Evolutionary conservation across 2,888 invertebrate species (phyloP), one percentile per base, ranked within the genome.

Genomic region (Xylota segnis): DNA sequence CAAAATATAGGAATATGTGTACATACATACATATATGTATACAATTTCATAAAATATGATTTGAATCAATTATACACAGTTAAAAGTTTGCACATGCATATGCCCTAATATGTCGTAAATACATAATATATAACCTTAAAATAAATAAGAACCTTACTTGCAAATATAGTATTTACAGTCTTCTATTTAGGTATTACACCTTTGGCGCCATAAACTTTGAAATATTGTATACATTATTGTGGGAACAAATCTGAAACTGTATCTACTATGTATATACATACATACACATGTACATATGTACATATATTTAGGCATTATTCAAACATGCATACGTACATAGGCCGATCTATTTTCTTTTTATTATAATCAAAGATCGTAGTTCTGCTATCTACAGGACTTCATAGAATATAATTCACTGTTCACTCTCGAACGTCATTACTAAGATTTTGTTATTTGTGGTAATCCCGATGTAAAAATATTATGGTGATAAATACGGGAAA

Each of bases 1-100:
- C n/a, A 10, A 63, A 47, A 56, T 63, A 32, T 52, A 59, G 4
- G 52, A 52, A 14, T 52, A 23, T 23, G 52, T 23, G 14, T 66
- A 27, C 4, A 23, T 5, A 50, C 12, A 12, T 50, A 27, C 27
- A n/a, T 27, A 5, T 12, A 12, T 27, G 2, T 5, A 50, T 9
- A 50, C 4, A 23, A 23, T 4, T 23, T 12, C 12, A 37, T 10
- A 16, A 18, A 59, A 59, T 56, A 34, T 56, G 34, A 34, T 56
- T 56, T 56, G n/a, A 58, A 58, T 37, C 12, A 40, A 47, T 14
- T 10, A 7, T 16, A 43, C 5, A 43, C 43, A 14, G 43, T 14
- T 5, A 43, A 14, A 14, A 14, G 14, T 5, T 43, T 43, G 14
- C 7, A 43, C 6, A 14, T 43, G 5, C 14, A 43, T 40, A 40